Conservation (phyloP, 2,797 vertebrate genomes). For the Liasis olivaceus region DNA sequence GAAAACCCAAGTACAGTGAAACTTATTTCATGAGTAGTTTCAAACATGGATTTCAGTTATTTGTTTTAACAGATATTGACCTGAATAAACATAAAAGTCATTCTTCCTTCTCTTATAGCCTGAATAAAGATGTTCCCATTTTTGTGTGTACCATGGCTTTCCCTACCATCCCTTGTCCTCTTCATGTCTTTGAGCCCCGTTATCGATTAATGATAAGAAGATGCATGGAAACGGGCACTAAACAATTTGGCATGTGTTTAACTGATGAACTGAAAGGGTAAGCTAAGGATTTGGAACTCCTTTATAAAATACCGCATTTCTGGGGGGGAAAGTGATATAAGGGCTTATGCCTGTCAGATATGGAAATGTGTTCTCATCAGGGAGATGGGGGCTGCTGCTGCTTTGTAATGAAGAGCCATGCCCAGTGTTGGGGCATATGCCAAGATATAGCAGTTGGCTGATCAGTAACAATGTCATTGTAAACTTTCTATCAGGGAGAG, state of each 20-base stretch:
- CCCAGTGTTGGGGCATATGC: too few relatives aligned
- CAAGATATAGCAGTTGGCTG: not conserved
- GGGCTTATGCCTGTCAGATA: not conserved
- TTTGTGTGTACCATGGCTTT: slow-evolving; percentile 96
- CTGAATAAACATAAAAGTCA: not conserved
- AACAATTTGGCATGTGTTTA: slow-evolving; percentile 94
- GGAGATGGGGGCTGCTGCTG: not conserved
- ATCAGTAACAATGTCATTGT: not conserved
- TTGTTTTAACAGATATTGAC: not conserved
- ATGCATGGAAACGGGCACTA: slow-evolving; percentile 94
- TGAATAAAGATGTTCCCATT: slow-evolving; percentile 95
- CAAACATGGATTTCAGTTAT: not conserved
- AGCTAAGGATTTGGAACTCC: slow-evolving; percentile 53
- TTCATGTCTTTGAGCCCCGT: slow-evolving; percentile 91
- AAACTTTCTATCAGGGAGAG: not conserved
- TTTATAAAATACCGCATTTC: not conserved
- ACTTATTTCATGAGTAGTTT: not conserved
- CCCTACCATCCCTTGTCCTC: slow-evolving; percentile 90
- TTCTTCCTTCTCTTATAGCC: slow-evolving; percentile 67
- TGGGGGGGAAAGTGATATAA: not conserved
- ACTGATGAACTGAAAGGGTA: slow-evolving; percentile 89
- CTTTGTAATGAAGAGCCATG: not conserved
- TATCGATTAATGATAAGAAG: slow-evolving; percentile 94
- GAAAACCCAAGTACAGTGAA: not conserved
- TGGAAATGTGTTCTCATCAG: not conserved